Conservation (phyloP, 2,797 vertebrate species). For the Chiroxiphia lanceolata region DNA sequence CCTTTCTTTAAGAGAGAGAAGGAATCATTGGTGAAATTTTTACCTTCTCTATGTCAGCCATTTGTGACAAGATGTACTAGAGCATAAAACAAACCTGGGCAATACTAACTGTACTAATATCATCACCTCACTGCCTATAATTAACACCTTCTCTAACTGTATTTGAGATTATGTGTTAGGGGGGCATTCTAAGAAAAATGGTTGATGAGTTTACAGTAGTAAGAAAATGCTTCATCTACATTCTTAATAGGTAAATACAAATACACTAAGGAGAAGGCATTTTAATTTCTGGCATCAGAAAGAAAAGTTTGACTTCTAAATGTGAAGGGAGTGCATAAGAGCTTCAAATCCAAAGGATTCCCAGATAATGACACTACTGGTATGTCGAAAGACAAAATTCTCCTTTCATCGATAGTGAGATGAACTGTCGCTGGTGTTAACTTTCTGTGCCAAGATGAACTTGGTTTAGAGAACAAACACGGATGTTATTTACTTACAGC, state of each 20-base stretch:
- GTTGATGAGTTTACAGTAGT: background rate
- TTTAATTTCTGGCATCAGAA: background rate
- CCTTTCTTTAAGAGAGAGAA: background rate
- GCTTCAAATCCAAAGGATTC: background rate
- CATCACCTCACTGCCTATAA: background rate
- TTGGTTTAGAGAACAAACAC: background rate
- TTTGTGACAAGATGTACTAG: background rate
- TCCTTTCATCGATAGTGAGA: background rate
- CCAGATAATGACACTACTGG: background rate
- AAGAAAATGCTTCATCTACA: background rate
- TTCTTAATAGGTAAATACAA: background rate
- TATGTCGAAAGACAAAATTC: background rate
- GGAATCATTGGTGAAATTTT: background rate
- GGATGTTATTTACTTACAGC: background rate
- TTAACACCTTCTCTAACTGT: background rate
- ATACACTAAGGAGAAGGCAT: background rate
- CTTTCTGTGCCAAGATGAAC: background rate
- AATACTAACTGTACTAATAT: background rate
- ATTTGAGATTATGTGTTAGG: background rate
- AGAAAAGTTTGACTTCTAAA: background rate
- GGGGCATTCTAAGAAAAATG: background rate
- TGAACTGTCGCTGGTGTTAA: background rate
- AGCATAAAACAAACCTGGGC: background rate
- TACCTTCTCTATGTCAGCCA: background rate
- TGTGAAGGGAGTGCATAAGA: background rate